Evolutionary conservation across 2,888 invertebrate species (phyloP).

Genomic region (Ptychoptera albimana): DNA sequence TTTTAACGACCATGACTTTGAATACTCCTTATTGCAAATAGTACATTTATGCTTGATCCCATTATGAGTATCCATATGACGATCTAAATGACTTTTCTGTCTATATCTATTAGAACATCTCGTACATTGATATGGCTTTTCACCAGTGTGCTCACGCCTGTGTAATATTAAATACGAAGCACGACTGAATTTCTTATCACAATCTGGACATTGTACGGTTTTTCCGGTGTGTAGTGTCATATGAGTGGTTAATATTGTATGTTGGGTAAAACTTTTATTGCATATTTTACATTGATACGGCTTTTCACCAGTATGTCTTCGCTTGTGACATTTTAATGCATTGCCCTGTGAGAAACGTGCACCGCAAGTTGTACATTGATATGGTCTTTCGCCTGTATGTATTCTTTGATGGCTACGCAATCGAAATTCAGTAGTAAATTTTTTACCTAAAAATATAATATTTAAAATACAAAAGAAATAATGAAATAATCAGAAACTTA

Average conservation of each 20-base stretch:
- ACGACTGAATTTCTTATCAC: conserved; percentile 22
- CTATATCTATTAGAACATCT: conserved; percentile 21
- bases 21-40: conserved; percentile 10
- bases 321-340: conserved; percentile 20
- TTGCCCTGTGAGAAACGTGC: conserved; percentile 19
- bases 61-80: conserved; percentile 21
- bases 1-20: conserved; percentile 11
- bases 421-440: conserved; percentile 19
- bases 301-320: conserved; percentile 21
- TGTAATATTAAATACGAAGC: conserved; percentile 20
- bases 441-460: conserved; percentile 15
- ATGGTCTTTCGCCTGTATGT: conserved; percentile 21
- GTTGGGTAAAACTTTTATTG: conserved; percentile 21
- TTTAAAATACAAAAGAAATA: conserved; percentile 1
- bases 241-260: conserved; percentile 22
- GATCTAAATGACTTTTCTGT: conserved; percentile 21
- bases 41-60: conserved; percentile 12
- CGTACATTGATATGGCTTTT: conserved; percentile 20
- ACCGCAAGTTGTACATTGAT: conserved; percentile 19
- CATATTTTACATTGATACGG: conserved; percentile 22
- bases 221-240: conserved; percentile 22
- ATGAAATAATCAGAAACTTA: conserved; percentile 11
- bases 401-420: conserved; percentile 19
- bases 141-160: conserved; percentile 20
- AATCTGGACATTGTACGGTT: conserved; percentile 20